Base-by-base conservation (phyloP, 2,888 invertebrate genomes). In the Drosophila phalerata region DNA sequence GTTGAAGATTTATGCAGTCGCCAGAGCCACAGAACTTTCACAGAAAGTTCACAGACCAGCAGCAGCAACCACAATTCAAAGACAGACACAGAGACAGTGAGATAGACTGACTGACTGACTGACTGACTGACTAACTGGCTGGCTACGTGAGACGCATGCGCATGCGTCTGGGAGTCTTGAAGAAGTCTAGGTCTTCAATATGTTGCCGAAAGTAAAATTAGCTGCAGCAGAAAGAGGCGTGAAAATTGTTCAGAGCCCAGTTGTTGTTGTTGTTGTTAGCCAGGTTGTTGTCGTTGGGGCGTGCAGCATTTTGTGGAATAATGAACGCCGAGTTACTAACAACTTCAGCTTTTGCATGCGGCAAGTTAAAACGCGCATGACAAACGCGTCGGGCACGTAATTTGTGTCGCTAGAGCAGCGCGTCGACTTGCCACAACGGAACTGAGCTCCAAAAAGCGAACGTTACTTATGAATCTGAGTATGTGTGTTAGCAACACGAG, bases 121-220 rank as follows among this genome's bases (percentile, higher is more conserved):
- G 30, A 25, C 37, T 5, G 30, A 17, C 37, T 3, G 47, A 48
- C 15, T 3, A 55, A 10, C 28, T 13, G 28, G 4, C 28, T 28
- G 28, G 17, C 32, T 76, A 86, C 89, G 86, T 88, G 88, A 88
- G 87, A 57, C 70, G 87, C 87, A 85, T 85, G 89, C 87, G 86
- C 81, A 76, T 78, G 79, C 74, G 75, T 57, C 63, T 49, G 43
- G 55, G 40, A 42, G 32, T 30, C 13, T 34, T 25, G 11, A 45
- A 30, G 56, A 42, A 30, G 40, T 57, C 38, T 64, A 30, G 47
- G 57, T 19, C 15, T 25, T 53, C 55, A 62, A 65, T 58, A 48
- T 61, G 52, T 56, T 45, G 65, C 77, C 68, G 84, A 87, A 84
- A 84, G 84, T 82, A 84, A 88, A 84, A 84, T 88, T 82, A 65